Evolutionary conservation across 1,140 invertebrate species (phyloP), one percentile per base, ranked within the genome.

Genomic region (Maconellicoccus hirsutus): DNA sequence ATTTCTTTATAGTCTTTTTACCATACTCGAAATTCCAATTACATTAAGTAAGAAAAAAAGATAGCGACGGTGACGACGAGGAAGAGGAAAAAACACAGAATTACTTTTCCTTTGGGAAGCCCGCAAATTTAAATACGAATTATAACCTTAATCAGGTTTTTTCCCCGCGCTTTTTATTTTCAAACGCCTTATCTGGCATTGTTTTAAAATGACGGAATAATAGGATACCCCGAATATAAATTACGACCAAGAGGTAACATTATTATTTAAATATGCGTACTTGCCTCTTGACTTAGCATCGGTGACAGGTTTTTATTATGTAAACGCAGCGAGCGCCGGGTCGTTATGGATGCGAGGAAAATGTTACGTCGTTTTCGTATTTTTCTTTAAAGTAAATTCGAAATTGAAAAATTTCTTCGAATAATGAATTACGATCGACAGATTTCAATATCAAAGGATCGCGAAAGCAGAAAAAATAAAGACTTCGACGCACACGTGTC

Each of bases 211-310:
- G 42, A 52, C 42, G 42, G 42, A 52, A 52, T 52, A 52, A 52
- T 52, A 16, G 2, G 42, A 52, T 52, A 52, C 42, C 42, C 42
- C 4, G 42, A 8, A 52, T 52, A 52, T 52, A 52, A 52, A 52
- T 52, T 52, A 52, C 42, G 16, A 33, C 42, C 12, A 52, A 52
- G 42, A 52, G 42, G 42, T 52, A 52, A 4, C 42, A 52, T 52
- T 52, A 52, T 52, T 52, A 52, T 52, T 52, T 52, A 52, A 52
- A 52, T 52, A 52, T 52, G 42, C 42, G 42, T 52, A 52, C 42
- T 52, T 52, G 42, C n/a, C 42, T 52, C 16, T 33, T 16, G 42
- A 52, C 12, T 52, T 52, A 52, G 6, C 42, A 52, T 52, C 42
- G 42, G 42, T 52, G 42, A 19, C 42, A 52, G 42, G 29, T 52